Evolutionary conservation across 1,140 invertebrate genomes (phyloP), one percentile per base, ranked within the genome.

Genomic region (Drosophila setifemur): DNA sequence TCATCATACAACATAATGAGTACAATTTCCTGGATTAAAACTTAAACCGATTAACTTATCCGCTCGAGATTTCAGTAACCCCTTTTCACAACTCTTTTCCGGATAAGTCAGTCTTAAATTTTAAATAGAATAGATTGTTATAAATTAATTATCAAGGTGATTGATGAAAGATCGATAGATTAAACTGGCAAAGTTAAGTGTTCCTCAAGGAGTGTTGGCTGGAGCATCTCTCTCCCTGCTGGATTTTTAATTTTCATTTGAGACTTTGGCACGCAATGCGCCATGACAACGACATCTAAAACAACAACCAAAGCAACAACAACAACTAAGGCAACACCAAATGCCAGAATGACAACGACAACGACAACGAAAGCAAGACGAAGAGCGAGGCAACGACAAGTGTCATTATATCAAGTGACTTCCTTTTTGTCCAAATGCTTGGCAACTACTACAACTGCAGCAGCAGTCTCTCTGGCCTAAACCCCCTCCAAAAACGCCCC

Each of bases 371-470:
- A 18, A 37, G 7, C 28, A 23, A 52, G 45, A 67, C 19, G 25
- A 14, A 21, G 21, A 43, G 63, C 40, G 21, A 50, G 47, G 69
- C 54, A 55, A 85, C 64, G 74, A 85, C 79, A 85, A 83, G 81
- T 83, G 79, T 79, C 79, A 72, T 85, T 83, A 85, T 85, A 74
- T 71, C 79, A 78, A 85, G 81, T 75, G 79, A 86, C 66, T 83
- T 78, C 54, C 79, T 85, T 74, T 64, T 85, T 72, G 70, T 76
- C 53, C 61, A 49, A 78, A 57, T 45, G 43, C 47, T 35, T 39
- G 50, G 54, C 57, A 57, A 60, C 37, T 58, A 29, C 28, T 16
- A 28, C 45, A 58, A 33, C 48, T 3, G 9, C 26, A 33, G 48
- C 71, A 53, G 49, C 53, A 55, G 52, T 19, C 44, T 23, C 18